phyloP scores from a whole-genome alignment of 2,888 invertebrate genomes.

The Laothoe populi region DNA sequence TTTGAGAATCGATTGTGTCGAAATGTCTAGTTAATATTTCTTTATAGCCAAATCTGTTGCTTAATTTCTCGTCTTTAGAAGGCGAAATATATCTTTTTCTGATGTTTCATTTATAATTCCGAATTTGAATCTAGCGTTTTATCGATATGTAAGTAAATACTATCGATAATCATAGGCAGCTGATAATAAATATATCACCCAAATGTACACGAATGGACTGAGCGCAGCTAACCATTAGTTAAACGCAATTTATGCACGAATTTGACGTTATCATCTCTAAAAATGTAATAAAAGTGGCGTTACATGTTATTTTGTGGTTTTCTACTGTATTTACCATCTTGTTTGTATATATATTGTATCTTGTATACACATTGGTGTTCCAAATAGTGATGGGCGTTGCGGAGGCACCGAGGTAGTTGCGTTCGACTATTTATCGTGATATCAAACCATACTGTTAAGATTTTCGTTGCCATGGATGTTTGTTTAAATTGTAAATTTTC shows the following conservation, averaged over 20 bases:
- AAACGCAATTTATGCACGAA: too few species aligned
- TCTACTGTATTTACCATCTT: too few species aligned
- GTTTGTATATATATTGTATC: too few species aligned
- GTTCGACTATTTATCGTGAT: slow-evolving; percentile 3
- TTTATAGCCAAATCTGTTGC: neutral
- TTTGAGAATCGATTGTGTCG: neutral
- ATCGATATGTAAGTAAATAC: too few species aligned
- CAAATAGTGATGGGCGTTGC: neutral
- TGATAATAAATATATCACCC: neutral
- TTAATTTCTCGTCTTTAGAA: too few species aligned
- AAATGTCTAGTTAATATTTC: neutral
- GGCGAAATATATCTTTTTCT: too few species aligned
- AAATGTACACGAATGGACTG: neutral
- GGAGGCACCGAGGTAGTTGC: too few species aligned
- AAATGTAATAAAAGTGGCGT: too few species aligned
- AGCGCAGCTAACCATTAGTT: neutral
- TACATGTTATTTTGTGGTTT: too few species aligned
- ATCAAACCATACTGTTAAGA: slow-evolving; percentile 4
- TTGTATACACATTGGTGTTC: neutral
- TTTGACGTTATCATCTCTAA: too few species aligned
- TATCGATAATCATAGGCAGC: neutral
- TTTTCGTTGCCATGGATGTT: slow-evolving; percentile 15
- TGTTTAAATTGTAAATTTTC: slow-evolving; percentile 11
- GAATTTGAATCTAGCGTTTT: too few species aligned
- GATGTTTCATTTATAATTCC: too few species aligned